Evolutionary conservation across 2,888 invertebrate genomes (phyloP).

Genomic region (Cantharis rustica): DNA sequence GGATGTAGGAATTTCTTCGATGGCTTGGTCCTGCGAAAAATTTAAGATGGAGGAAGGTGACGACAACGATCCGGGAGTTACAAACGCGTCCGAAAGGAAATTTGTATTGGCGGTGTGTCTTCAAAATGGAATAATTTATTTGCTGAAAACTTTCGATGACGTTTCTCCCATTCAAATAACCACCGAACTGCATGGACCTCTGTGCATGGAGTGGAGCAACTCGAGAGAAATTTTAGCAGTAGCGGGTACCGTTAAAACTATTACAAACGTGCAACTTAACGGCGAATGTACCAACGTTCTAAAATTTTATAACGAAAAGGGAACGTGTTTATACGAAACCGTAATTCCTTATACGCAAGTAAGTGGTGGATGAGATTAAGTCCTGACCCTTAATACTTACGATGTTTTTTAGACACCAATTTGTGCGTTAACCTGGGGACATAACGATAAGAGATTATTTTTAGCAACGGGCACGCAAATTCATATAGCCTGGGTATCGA

Average conservation of each 20-base stretch:
- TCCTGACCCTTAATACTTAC: not conserved
- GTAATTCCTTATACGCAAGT: constrained; percentile 79
- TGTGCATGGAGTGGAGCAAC: constrained; percentile 96
- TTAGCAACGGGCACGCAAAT: constrained; percentile 90
- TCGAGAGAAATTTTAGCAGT: constrained; percentile 90
- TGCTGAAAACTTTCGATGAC: constrained; percentile 92
- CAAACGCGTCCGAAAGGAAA: constrained; percentile 65
- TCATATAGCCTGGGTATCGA: constrained; percentile 92
- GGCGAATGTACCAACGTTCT: constrained; percentile 78
- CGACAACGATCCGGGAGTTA: constrained; percentile 67
- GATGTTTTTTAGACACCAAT: constrained; percentile 70
- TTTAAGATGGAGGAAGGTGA: constrained; percentile 97
- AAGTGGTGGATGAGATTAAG: constrained; percentile 37
- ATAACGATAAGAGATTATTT: constrained; percentile 94
- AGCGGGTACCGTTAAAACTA: constrained; percentile 72
- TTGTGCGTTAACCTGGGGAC: constrained; percentile 96
- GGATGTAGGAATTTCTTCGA: constrained; percentile 84
- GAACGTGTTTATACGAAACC: constrained; percentile 79
- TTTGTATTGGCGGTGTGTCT: constrained; percentile 88
- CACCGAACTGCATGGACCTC: constrained; percentile 79
- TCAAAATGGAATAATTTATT: constrained; percentile 86
- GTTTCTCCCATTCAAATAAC: constrained; percentile 85
- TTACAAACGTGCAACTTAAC: constrained; percentile 44
- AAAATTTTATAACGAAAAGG: constrained; percentile 89
- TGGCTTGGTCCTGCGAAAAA: constrained; percentile 98